A percentile compares a stretch with the other conserved stretches of the same genome.
Conservation (phyloP, 92 coral and sea anemone genomes). For the Chrysogorgia sp. region DNA sequence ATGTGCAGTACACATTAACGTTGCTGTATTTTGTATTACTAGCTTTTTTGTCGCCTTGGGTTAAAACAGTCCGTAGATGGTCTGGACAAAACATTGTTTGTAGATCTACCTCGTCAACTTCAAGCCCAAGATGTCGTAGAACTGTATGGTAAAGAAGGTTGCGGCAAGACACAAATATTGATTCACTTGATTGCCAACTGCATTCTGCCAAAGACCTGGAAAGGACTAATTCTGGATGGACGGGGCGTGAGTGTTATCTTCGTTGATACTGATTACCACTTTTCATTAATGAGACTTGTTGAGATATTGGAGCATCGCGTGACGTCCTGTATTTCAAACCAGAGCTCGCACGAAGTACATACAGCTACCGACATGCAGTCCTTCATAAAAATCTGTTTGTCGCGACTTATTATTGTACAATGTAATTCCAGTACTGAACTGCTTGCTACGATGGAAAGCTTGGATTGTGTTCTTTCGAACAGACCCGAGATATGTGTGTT, state of each 20-base stretch:
- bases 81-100: slow-evolving; percentile 71
- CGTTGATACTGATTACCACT: slow-evolving; percentile 88
- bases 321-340: slow-evolving; percentile 8
- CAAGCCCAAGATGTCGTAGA: slow-evolving; percentile 80
- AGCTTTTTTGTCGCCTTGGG: slow-evolving; percentile 90
- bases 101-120: slow-evolving; percentile 70
- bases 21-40: too few species aligned
- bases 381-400: slow-evolving; percentile 73
- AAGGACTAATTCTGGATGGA: slow-evolving; percentile 76
- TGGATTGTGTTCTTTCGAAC: slow-evolving; percentile 70
- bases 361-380: slow-evolving; percentile 65
- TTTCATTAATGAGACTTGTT: slow-evolving; percentile 80
- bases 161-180: slow-evolving; percentile 90
- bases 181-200: slow-evolving; percentile 85
- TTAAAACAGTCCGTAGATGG: slow-evolving; percentile 75
- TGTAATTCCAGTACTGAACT: slow-evolving; percentile 85
- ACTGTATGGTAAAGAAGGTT: slow-evolving; percentile 83
- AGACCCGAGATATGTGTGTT: slow-evolving; percentile 86
- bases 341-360: slow-evolving; percentile 10
- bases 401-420: slow-evolving; percentile 67
- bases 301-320: slow-evolving; percentile 77
- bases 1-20: too few species aligned
- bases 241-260: slow-evolving; percentile 75
- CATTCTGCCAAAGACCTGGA: slow-evolving; percentile 89
- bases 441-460: slow-evolving; percentile 70